Evolutionary conservation across 2,797 vertebrate species (phyloP), one percentile per base, ranked within the genome.

Genomic region (Neostethus bicornis): DNA sequence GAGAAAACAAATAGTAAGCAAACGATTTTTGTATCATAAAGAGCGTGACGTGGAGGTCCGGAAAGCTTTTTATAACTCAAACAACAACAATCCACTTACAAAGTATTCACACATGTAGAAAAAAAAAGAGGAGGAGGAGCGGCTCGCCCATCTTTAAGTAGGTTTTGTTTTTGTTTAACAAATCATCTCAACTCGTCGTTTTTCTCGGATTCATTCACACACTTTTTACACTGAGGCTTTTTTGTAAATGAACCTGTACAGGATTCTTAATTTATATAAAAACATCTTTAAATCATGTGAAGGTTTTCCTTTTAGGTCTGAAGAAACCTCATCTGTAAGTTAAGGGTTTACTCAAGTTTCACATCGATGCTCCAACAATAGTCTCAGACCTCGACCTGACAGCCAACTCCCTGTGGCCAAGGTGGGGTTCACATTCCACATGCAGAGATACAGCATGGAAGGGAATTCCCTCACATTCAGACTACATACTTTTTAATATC

Each of bases 371-470:
- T 73, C 61, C 78, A 81, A 84, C 87, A 89, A 85, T 83, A 84
- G 80, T 70, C 70, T 57, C 74, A 32, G 51, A 11, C 55, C 56
- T 64, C 26, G 47, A 66, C 55, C 58, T 44, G 48, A 70, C 72
- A 16, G 76, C 46, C 72, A 62, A 77, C 78, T 72, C 82, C 85
- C 81, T 80, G 65, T 7, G 74, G 75, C 70, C 59, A 5, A 84
- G 83, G 80, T 60, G 83, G 63, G 58, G 87, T 61, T 77, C 73
- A 75, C 70, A 82, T 84, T 89, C 85, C 83, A 67, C 38, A 71
- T 45, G 21, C 56, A 35, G 59, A 17, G 42, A 31, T 52, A 5
- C 17, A 10, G 21, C 29, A 32, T 8, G 57, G 5, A 47, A 44
- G 38, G 19, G 31, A 47, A 53, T 62, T 41, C 49, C 55, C 54